phyloP scores from a whole-genome alignment of 1,140 invertebrate genomes.

The Schmidtea mediterranea region DNA sequence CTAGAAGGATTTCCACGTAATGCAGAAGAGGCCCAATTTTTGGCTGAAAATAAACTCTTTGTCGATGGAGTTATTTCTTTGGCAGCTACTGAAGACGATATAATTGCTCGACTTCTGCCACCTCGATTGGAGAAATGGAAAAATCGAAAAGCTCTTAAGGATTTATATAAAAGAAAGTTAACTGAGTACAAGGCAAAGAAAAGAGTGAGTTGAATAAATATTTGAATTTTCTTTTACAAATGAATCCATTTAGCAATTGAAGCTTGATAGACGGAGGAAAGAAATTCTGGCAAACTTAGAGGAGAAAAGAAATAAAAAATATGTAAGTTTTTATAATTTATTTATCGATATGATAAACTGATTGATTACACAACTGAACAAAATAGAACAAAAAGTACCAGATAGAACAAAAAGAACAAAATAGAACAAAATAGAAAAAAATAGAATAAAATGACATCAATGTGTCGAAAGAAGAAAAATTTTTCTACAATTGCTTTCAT shows the following conservation, averaged over 20 bases:
- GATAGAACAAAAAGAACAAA: too few species aligned
- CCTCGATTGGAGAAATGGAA: constrained; percentile 22
- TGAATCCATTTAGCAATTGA: constrained; percentile 12
- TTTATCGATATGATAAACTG: constrained; percentile 9
- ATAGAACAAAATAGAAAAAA: too few species aligned
- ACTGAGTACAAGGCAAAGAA: neutral
- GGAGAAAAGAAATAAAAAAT: constrained; percentile 12
- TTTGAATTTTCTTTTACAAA: constrained; percentile 1
- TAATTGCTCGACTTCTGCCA: constrained; percentile 20
- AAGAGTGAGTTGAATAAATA: too few species aligned
- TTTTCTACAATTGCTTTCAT: too few species aligned
- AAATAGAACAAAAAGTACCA: too few species aligned
- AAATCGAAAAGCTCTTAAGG: constrained; percentile 17
- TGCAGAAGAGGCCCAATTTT: constrained; percentile 18
- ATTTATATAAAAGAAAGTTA: neutral
- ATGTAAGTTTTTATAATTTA: constrained; percentile 7
- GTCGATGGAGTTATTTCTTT: constrained; percentile 22
- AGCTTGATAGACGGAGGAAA: constrained; percentile 15
- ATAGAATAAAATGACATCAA: too few species aligned
- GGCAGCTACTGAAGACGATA: constrained; percentile 17
- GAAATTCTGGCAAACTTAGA: constrained; percentile 15
- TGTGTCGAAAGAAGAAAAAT: too few species aligned
- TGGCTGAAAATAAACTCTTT: constrained; percentile 22
- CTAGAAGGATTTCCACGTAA: constrained; percentile 25
- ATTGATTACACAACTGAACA: constrained; percentile 7